Evolutionary conservation across 2,888 invertebrate genomes (phyloP), one percentile per base, ranked within the genome.

Genomic region (Adelphocoris suturalis): DNA sequence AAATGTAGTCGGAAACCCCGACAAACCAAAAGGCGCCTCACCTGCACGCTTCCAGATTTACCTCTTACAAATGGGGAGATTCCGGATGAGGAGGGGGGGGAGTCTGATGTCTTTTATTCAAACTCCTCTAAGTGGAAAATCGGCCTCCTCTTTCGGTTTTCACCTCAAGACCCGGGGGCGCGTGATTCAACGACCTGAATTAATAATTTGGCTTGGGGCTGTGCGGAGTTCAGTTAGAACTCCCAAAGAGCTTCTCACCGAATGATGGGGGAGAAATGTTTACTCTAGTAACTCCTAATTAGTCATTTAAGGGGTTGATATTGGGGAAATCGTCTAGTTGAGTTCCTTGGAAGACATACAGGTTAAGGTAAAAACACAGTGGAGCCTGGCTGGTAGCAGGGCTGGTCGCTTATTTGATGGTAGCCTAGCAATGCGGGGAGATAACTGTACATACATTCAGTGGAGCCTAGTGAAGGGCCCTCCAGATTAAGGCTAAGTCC

Each of bases 1-100:
- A 84, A 84, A 84, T 84, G 55, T 84, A 84, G 84, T 57, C 57
- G 55, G 84, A 57, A 84, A 47, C 27, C 57, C 84, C 55, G 84
- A 84, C 84, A 84, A 84, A 84, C 84, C 84, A 55, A 84, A 84
- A 84, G 84, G 84, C 84, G 52, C 52, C 84, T 84, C 84, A 84
- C 84, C 84, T 84, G 84, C 84, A 84, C 84, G 84, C 84, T 84
- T 37, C 81, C 81, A 48, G 81, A 81, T 84, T 55, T 57, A 84
- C 84, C 84, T 27, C 84, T 57, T 57, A 84, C 84, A 84, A 84
- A 84, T 84, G 47, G 84, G 37, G 14, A 27, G 48, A 46, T 37
- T 3, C 23, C 48, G 19, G 23, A 81, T 46, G 46, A 81, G 47
- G 81, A 48, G 46, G 47, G 81, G 80, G 47, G 47, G n/a, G 81